phyloP scores from a whole-genome alignment of 2,797 vertebrate genomes.

The Falco berigora region DNA sequence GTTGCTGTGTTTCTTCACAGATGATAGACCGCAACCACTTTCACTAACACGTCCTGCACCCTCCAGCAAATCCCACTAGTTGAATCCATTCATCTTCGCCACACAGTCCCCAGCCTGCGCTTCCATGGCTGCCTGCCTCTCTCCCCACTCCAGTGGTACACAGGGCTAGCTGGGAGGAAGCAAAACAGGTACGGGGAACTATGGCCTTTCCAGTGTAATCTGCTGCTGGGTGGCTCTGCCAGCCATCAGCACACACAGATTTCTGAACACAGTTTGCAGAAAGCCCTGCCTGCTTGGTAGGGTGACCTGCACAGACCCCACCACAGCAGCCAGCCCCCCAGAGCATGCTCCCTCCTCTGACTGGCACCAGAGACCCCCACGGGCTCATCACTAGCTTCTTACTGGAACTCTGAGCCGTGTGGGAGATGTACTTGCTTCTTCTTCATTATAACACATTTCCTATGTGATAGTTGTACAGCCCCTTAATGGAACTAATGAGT shows the following conservation, averaged over 20 bases:
- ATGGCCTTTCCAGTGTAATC: not conserved
- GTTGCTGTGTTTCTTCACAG: fast-evolving
- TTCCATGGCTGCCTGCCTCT: not conserved
- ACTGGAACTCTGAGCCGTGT: not conserved
- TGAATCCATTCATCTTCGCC: not conserved
- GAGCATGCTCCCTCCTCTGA: not conserved
- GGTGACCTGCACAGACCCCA: not conserved
- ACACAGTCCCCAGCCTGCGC: not conserved
- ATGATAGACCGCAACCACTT: not conserved
- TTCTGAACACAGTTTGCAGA: not conserved
- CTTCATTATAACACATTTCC: not conserved
- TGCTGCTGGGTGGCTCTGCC: not conserved
- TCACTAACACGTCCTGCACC: not conserved
- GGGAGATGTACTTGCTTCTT: not conserved
- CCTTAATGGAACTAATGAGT: not conserved
- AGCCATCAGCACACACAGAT: not conserved
- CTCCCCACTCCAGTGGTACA: not conserved
- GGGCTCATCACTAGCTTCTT: not conserved
- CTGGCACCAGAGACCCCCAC: not conserved
- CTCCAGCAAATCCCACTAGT: not conserved
- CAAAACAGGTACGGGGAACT: not conserved
- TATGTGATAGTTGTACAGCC: not conserved
- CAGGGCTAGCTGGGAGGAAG: not conserved
- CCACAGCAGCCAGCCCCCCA: not conserved
- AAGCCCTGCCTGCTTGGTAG: not conserved